These are phyloP conservation scores for Syrrhaptes paradoxus DNA, from an alignment of 2,113 vertebrate genomes.

Conservation along the genomic window DNA sequence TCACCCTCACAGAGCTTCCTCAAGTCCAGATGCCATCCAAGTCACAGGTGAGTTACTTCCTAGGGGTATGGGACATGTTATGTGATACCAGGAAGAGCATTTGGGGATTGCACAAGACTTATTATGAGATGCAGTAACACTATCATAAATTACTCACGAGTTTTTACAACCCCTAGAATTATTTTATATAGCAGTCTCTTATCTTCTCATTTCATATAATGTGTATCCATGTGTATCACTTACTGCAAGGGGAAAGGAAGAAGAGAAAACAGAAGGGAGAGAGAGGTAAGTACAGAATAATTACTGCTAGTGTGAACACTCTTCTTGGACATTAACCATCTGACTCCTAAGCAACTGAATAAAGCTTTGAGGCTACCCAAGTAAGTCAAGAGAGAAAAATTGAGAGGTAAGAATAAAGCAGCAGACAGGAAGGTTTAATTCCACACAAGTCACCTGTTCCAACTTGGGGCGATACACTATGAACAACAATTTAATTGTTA, in stretches of 20 bases:
- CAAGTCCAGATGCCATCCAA: background rate
- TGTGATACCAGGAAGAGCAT: background rate
- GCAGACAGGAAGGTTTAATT: background rate
- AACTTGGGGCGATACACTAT: background rate
- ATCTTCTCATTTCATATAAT: background rate
- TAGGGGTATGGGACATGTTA: background rate
- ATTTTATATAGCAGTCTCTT: background rate
- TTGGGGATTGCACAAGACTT: background rate
- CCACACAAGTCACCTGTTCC: background rate
- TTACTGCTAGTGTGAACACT: background rate
- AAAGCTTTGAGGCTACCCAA: background rate
- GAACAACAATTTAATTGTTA: background rate
- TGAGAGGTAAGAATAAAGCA: background rate
- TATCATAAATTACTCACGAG: background rate
- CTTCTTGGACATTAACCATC: background rate
- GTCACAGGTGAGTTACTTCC: background rate
- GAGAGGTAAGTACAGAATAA: background rate
- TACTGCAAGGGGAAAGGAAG: background rate
- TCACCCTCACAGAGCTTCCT: background rate
- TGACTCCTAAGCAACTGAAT: background rate
- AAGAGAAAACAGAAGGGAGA: background rate
- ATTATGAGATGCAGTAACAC: background rate
- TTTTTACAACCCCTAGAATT: background rate
- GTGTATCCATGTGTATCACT: fast-evolving
- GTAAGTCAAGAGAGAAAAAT: background rate